phyloP scores from a whole-genome alignment of 2,797 vertebrate species.

The Otolemur crassicaudatus region DNA sequence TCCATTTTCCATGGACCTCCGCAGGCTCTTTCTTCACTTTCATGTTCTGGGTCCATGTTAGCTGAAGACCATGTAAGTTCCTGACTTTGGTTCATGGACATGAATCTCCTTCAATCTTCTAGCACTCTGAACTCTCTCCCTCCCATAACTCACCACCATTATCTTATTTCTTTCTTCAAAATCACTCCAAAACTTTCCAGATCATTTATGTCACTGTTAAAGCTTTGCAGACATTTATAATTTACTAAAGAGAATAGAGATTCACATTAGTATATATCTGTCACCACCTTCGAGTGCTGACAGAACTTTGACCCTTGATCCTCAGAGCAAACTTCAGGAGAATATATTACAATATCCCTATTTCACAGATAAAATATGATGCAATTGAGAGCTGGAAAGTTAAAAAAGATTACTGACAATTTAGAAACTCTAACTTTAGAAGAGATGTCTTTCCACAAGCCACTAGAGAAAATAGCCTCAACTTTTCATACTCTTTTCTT shows the following conservation, averaged over 20 bases:
- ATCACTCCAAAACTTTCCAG: neutral
- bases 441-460: neutral
- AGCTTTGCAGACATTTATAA: neutral
- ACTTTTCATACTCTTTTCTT: neutral
- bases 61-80: neutral
- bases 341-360: neutral
- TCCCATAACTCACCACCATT: neutral
- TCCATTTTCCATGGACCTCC: neutral
- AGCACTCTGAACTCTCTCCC: neutral
- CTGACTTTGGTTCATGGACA: neutral
- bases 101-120: neutral
- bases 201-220: neutral
- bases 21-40: neutral
- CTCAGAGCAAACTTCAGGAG: neutral
- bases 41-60: neutral
- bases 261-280: neutral
- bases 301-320: neutral
- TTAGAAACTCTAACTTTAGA: constrained; percentile 23
- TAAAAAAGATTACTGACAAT: neutral
- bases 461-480: neutral
- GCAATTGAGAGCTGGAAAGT: neutral
- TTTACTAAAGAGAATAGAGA: neutral
- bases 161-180: neutral
- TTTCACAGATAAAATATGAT: neutral
- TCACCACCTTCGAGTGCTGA: neutral